Conservation (phyloP, 2,113 vertebrate genomes). For the Galeopterus variegatus region DNA sequence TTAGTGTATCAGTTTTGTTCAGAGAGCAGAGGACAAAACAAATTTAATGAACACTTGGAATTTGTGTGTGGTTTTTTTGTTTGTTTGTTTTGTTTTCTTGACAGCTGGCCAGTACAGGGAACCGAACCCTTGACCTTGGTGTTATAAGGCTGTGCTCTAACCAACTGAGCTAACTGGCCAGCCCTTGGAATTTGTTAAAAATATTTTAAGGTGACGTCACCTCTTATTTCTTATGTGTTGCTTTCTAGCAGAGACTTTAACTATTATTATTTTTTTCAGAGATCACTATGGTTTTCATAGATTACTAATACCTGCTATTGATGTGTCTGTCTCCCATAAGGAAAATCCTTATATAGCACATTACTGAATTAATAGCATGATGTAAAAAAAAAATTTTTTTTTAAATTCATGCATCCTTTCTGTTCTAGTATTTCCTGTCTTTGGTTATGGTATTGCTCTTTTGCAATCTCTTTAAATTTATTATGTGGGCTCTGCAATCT, state of each 20-base stretch:
- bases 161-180: no score
- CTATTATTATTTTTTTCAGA: constrained; percentile 14
- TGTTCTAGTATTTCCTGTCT: not conserved
- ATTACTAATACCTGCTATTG: not conserved
- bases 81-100: no score
- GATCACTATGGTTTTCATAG: constrained; percentile 19
- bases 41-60: constrained; percentile 34
- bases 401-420: not conserved
- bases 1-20: constrained; percentile 30
- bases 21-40: constrained; percentile 42
- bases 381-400: not conserved
- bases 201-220: not conserved
- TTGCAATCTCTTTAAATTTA: constrained; percentile 23
- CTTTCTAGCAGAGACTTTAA: not conserved
- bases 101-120: no score
- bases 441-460: constrained; percentile 12
- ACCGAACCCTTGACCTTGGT: no score
- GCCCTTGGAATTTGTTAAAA: constrained; percentile 47
- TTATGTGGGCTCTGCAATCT: not conserved
- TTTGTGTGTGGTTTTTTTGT: no score
- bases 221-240: constrained; percentile 33
- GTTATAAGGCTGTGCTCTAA: no score
- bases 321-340: not conserved
- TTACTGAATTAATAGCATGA: not conserved
- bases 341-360: not conserved